Evolutionary conservation across 2,113 vertebrate species (phyloP), one percentile per base, ranked within the genome.

Genomic region (Aldabrachelys gigantea): DNA sequence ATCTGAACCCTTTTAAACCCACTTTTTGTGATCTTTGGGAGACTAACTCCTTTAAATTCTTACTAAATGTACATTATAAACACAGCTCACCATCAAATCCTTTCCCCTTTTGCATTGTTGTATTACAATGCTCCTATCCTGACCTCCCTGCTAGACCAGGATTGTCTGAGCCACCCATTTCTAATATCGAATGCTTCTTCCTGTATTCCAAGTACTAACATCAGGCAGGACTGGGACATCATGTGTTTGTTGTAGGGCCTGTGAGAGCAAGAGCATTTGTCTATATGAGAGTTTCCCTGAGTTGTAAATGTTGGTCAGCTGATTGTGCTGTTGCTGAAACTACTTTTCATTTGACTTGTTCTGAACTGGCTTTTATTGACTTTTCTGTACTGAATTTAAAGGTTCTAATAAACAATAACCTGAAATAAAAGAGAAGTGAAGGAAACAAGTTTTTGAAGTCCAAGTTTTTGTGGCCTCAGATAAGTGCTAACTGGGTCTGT

Each of bases 391-490:
- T 82, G 81, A 93, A 90, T 41, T 89, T 92, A 80, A 92, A 41
- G 87, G 92, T 79, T 90, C 96, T 97, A 97, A 98, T 97, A 97
- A 97, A 96, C 91, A 69, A 92, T 54, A 97, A 96, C 95, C 93
- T 89, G 91, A 87, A 91, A 87, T 35, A 89, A 93, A 85, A 52
- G 80, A 31, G 47, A 81, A 52, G 25, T 38, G 0, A 35, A 50
- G 49, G 72, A 57, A 29, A 4, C 49, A 10, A 1, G 19, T 75
- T 76, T 53, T 78, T 91, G 56, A 59, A 59, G 27, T 59, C 57
- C 25, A 59, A 31, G 59, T 35, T 29, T 65, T 9, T 5, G 19
- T 13, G 62, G 88, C 14, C 47, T 5, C 8, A 41, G 1, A 54
- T n/a, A 12, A 0, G 24, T 83, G n/a, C 52, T 8, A 38, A 1